These are phyloP conservation scores for Nemapogon koenigi DNA, from an alignment of 2,888 invertebrate species.

Conservation along the genomic window DNA sequence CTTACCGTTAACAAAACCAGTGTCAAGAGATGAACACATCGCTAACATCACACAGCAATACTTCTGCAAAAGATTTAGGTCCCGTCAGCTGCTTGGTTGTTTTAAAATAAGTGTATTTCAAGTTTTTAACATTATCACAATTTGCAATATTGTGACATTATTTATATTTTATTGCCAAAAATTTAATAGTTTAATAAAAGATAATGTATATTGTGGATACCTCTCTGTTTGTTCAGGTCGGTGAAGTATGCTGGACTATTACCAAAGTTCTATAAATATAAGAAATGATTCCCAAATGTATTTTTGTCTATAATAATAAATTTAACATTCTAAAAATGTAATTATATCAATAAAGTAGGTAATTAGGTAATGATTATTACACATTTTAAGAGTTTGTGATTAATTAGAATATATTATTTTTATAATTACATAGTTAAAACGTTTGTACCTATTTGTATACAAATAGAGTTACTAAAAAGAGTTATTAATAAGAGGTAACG, in stretches of 20 bases:
- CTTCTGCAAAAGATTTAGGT: conserved; percentile 83
- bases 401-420: too few relatives aligned
- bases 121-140: conserved; percentile 1
- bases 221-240: conserved; percentile 64
- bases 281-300: conserved; percentile 66
- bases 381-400: too few relatives aligned
- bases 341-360: too few relatives aligned
- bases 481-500: too few relatives aligned
- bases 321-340: conserved; percentile 15
- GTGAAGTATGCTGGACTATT: conserved; percentile 67
- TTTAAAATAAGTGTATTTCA: conserved; percentile 24
- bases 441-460: too few relatives aligned
- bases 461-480: too few relatives aligned
- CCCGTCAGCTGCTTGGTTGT: conserved; percentile 68
- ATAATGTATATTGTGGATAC: conserved; percentile 56
- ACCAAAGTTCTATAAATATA: conserved; percentile 69
- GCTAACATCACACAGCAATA: conserved; percentile 72
- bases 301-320: conserved; percentile 38
- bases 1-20: conserved; percentile 71
- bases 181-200: conserved; percentile 27
- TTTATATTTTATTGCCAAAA: background rate
- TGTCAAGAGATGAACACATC: conserved; percentile 70
- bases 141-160: background rate
- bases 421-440: too few relatives aligned
- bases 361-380: too few relatives aligned